Evolutionary conservation across 1,140 invertebrate genomes (phyloP).

Genomic region (Aphelenchoides besseyi): DNA sequence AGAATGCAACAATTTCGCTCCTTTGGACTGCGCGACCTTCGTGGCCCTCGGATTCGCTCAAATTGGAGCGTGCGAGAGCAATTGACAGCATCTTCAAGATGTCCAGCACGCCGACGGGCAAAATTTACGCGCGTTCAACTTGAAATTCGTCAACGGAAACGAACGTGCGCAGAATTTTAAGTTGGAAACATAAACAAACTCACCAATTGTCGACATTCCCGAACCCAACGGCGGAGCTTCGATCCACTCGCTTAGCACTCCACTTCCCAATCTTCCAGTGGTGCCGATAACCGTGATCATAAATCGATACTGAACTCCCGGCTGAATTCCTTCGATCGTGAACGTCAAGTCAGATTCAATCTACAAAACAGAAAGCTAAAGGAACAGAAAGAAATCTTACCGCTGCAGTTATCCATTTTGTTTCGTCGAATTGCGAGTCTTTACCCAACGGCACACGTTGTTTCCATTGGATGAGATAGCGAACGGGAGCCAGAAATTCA

Average conservation of each 20-base stretch:
- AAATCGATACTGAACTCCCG: constrained; percentile 43
- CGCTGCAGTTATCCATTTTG: constrained; percentile 48
- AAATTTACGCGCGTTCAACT: too few species aligned
- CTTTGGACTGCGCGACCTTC: too few species aligned
- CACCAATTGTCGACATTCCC: background rate
- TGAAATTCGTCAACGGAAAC: too few species aligned
- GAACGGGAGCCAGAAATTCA: constrained; percentile 22
- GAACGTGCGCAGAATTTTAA: too few species aligned
- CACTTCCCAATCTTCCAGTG: constrained; percentile 24
- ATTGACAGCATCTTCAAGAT: too few species aligned
- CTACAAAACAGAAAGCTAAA: background rate
- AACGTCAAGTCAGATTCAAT: constrained; percentile 33
- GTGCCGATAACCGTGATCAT: constrained; percentile 25
- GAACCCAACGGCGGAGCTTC: constrained; percentile 24
- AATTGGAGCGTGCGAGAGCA: too few species aligned
- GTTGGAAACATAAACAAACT: background rate
- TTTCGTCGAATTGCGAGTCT: constrained; percentile 28
- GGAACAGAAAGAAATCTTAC: constrained; percentile 25
- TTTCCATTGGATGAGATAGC: constrained; percentile 42
- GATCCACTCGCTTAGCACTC: constrained; percentile 37
- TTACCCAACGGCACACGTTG: constrained; percentile 27
- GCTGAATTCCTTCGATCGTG: constrained; percentile 37
- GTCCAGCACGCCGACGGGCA: too few species aligned
- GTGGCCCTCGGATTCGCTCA: too few species aligned
- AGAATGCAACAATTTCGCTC: too few species aligned